These are phyloP conservation scores for Polia nebulosa DNA, from an alignment of 2,888 invertebrate species.

Conservation along the genomic window DNA sequence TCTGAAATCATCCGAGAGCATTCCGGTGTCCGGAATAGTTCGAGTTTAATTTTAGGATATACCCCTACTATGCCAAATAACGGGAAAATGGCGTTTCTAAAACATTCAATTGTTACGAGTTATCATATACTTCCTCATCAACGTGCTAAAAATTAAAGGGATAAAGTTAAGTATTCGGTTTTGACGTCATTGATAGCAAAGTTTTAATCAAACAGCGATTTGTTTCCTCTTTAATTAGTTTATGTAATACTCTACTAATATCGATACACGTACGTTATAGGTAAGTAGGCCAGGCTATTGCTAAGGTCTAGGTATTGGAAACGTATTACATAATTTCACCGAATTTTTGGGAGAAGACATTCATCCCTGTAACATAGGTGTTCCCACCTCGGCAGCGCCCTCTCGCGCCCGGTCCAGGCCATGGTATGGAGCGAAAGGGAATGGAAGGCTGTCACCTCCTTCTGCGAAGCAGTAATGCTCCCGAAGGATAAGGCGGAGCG, in stretches of 20 bases:
- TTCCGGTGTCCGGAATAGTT: neutral
- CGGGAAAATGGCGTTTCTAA: constrained; percentile 1
- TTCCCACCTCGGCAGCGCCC: too few species aligned
- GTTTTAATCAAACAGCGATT: neutral
- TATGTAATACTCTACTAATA: too few species aligned
- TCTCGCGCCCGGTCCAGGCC: too few species aligned
- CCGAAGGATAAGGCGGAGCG: too few species aligned
- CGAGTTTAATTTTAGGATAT: neutral
- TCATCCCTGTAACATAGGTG: too few species aligned
- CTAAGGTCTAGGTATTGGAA: neutral
- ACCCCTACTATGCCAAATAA: neutral
- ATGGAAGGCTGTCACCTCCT: too few species aligned
- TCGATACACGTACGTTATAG: neutral
- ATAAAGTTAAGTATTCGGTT: neutral
- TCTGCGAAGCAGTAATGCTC: too few species aligned
- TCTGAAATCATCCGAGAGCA: too few species aligned
- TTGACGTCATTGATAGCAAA: constrained; percentile 9
- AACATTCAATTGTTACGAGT: neutral
- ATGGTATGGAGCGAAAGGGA: too few species aligned
- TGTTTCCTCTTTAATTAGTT: neutral
- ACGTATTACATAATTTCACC: too few species aligned
- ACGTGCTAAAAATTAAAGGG: neutral
- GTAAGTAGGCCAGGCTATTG: neutral
- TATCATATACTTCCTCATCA: neutral
- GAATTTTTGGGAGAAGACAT: too few species aligned